A percentile compares a stretch with the other conserved stretches of the same genome.
phyloP scores from a whole-genome alignment of 2,888 invertebrate species.

The Phyllotreta cruciferae region DNA sequence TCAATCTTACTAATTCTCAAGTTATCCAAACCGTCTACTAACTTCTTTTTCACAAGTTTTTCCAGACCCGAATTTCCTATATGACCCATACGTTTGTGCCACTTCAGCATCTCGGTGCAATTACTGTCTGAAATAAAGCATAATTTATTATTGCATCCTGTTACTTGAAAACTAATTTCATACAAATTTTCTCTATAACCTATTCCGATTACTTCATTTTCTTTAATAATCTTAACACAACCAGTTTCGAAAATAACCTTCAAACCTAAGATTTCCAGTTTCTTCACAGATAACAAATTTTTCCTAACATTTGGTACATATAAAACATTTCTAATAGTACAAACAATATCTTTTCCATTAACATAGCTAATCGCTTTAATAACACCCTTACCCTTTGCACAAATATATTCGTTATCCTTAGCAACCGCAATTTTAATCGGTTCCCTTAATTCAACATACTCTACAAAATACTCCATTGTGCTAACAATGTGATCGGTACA shows the following conservation, averaged over 20 bases:
- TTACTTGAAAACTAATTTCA: conserved; percentile 30
- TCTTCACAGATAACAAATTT: conserved; percentile 32
- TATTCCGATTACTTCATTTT: conserved; percentile 20
- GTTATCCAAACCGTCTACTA: conserved; percentile 13
- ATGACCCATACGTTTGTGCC: conserved; percentile 18
- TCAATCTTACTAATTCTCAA: conserved; percentile 9
- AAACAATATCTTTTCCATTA: conserved; percentile 1
- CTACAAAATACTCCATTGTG: conserved; percentile 18
- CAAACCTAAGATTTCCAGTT: conserved; percentile 27
- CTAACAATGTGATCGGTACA: conserved; percentile 29
- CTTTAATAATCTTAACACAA: conserved; percentile 25
- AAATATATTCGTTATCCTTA: conserved; percentile 16
- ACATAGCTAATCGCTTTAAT: conserved; percentile 12
- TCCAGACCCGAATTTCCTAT: conserved; percentile 13
- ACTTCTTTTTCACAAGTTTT: background rate
- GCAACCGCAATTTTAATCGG: conserved; percentile 28
- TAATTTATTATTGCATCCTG: conserved; percentile 5
- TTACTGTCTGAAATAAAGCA: conserved; percentile 30
- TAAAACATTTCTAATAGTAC: conserved; percentile 34
- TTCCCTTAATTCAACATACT: conserved; percentile 13
- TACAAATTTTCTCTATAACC: conserved; percentile 33
- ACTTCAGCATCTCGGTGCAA: conserved; percentile 6
- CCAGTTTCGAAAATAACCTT: conserved; percentile 32
- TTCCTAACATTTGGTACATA: conserved; percentile 31
- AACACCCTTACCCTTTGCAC: conserved; percentile 7